A percentile compares a stretch with the other conserved stretches of the same genome.
Conservation (phyloP, 2,888 invertebrate species). For the Bimastos eiseni region DNA sequence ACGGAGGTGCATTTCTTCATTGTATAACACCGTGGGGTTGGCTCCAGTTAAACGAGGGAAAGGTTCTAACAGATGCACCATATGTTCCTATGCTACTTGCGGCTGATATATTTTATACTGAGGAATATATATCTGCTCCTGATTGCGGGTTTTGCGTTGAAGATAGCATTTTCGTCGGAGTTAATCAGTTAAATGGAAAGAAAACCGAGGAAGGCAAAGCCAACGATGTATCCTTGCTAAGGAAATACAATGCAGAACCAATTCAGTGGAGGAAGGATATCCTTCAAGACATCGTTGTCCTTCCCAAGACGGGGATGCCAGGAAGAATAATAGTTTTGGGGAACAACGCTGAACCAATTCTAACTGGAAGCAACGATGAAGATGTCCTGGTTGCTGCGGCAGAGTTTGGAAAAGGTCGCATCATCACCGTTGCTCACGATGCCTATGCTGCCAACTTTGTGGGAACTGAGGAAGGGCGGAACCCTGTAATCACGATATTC, state of each 20-base stretch:
- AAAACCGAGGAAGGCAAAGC: too few species aligned
- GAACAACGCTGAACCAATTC: neutral
- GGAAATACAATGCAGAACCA: neutral
- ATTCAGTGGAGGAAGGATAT: neutral
- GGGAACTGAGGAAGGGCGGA: neutral
- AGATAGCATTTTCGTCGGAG: neutral
- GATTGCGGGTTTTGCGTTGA: neutral
- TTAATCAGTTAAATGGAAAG: neutral
- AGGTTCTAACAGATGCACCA: slow-evolving; percentile 39
- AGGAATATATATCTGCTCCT: neutral
- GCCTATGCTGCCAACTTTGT: slow-evolving; percentile 24
- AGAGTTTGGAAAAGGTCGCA: slow-evolving; percentile 34
- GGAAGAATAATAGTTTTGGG: slow-evolving; percentile 33
- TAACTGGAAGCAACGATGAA: slow-evolving; percentile 34
- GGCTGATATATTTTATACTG: slow-evolving; percentile 33
- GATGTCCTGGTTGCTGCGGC: slow-evolving; percentile 34
- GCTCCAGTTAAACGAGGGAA: slow-evolving; percentile 37
- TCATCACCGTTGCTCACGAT: slow-evolving; percentile 39
- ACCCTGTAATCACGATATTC: neutral
- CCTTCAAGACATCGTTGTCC: neutral
- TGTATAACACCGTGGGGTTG: slow-evolving; percentile 45
- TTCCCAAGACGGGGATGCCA: slow-evolving; percentile 27
- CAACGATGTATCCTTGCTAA: too few species aligned
- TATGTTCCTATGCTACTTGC: slow-evolving; percentile 30
- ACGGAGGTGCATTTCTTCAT: slow-evolving; percentile 42